These are phyloP conservation scores for Enteromius radiatus DNA, from an alignment of 2,797 vertebrate genomes.

Conservation along the genomic window DNA sequence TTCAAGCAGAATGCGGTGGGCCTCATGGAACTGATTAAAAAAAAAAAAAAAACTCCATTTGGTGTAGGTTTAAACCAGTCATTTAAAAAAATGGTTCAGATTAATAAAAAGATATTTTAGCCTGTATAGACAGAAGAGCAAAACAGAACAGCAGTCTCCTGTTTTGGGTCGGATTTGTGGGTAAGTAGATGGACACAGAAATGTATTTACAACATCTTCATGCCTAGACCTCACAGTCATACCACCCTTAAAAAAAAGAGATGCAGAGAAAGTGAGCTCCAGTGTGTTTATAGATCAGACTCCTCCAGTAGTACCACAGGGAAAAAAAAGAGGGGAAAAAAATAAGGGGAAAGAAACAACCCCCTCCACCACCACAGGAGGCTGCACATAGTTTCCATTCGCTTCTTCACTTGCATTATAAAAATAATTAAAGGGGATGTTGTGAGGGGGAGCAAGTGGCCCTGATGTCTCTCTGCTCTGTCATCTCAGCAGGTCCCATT, in stretches of 20 bases:
- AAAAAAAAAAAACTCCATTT: too few relatives aligned
- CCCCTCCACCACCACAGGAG: constrained; percentile 64
- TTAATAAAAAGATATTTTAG: background rate
- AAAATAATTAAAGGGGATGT: constrained; percentile 78
- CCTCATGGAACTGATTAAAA: background rate
- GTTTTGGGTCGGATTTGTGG: background rate
- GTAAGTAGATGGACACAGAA: constrained; percentile 25
- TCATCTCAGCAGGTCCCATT: constrained; percentile 72
- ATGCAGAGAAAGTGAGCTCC: constrained; percentile 59
- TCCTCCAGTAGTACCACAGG: constrained; percentile 56
- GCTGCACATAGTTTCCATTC: constrained; percentile 78
- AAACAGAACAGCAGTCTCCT: background rate
- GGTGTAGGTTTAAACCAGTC: background rate
- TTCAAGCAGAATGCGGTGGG: background rate
- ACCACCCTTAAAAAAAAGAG: constrained; percentile 52
- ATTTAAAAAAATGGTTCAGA: background rate
- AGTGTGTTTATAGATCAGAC: constrained; percentile 63
- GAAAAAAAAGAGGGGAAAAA: constrained; percentile 30
- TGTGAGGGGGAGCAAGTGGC: constrained; percentile 66
- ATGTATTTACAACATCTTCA: constrained; percentile 66
- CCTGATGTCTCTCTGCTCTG: constrained; percentile 69
- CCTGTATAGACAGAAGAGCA: background rate
- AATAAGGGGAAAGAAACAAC: constrained; percentile 45
- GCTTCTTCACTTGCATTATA: constrained; percentile 73
- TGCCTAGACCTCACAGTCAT: constrained; percentile 60